Conservation (phyloP, 2,888 invertebrate species). For the Laspeyria flexula region DNA sequence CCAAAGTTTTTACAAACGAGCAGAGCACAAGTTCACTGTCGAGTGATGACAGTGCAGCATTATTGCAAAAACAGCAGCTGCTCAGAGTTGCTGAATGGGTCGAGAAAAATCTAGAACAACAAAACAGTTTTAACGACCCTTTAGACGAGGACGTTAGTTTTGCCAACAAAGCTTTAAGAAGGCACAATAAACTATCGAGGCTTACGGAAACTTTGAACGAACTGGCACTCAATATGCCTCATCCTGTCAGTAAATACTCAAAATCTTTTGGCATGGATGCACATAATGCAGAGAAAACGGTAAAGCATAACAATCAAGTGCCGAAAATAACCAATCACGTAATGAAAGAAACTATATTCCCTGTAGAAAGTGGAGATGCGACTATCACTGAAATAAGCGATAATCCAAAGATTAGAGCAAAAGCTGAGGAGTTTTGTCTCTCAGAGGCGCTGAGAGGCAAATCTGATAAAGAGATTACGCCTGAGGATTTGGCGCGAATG, state of each 20-base stretch:
- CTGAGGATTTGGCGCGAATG: constrained; percentile 89
- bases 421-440: constrained; percentile 57
- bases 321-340: constrained; percentile 63
- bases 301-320: constrained; percentile 42
- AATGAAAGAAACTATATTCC: constrained; percentile 78
- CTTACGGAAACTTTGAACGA: constrained; percentile 78
- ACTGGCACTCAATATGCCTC: constrained; percentile 80
- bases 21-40: constrained; percentile 83
- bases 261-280: constrained; percentile 65
- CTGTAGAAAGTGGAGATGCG: constrained; percentile 71
- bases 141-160: constrained; percentile 75
- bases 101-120: constrained; percentile 87
- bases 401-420: constrained; percentile 59
- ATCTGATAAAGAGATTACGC: constrained; percentile 73
- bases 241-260: constrained; percentile 79
- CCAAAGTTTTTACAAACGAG: constrained; percentile 79
- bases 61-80: constrained; percentile 87
- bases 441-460: constrained; percentile 64
- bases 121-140: constrained; percentile 77
- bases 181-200: constrained; percentile 71
- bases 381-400: constrained; percentile 72
- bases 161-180: constrained; percentile 59
- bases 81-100: constrained; percentile 93
- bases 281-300: constrained; percentile 53
- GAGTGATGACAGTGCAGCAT: constrained; percentile 83